Evolutionary conservation across 2,888 invertebrate species (phyloP).

Genomic region (Limnephilus marmoratus): DNA sequence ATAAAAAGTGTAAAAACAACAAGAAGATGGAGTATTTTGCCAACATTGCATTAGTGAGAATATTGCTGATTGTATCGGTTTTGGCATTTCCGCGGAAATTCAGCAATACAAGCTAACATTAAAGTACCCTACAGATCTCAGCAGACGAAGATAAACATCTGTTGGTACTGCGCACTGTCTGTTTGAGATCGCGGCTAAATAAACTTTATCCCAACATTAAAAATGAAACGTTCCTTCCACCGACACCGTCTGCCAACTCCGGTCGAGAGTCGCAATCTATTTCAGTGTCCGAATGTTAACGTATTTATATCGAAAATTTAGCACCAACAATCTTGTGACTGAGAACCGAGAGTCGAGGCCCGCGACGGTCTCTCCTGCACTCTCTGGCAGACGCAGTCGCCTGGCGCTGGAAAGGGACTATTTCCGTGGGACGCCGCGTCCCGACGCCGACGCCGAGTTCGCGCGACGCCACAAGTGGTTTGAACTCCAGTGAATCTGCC

Average conservation of each 20-base stretch:
- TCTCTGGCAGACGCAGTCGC: background rate
- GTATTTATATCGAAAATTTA: constrained; percentile 47
- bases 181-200: background rate
- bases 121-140: background rate
- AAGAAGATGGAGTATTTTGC: background rate
- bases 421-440: constrained; percentile 46
- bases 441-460: constrained; percentile 40
- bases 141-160: background rate
- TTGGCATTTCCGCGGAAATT: background rate
- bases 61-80: background rate
- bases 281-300: constrained; percentile 37
- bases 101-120: background rate
- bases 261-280: constrained; percentile 10
- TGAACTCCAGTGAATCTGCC: constrained; percentile 40
- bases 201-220: too few relatives aligned
- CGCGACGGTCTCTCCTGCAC: background rate
- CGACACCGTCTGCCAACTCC: constrained; percentile 6
- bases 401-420: constrained; percentile 10
- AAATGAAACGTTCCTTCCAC: background rate
- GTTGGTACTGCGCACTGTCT: background rate
- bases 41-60: background rate
- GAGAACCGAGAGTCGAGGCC: background rate
- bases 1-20: background rate
- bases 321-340: constrained; percentile 27
- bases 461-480: constrained; percentile 61